A percentile compares a stretch with the other conserved stretches of the same genome.
Conservation (phyloP, 2,888 invertebrate genomes). For the Tromatobia lineatoria region DNA sequence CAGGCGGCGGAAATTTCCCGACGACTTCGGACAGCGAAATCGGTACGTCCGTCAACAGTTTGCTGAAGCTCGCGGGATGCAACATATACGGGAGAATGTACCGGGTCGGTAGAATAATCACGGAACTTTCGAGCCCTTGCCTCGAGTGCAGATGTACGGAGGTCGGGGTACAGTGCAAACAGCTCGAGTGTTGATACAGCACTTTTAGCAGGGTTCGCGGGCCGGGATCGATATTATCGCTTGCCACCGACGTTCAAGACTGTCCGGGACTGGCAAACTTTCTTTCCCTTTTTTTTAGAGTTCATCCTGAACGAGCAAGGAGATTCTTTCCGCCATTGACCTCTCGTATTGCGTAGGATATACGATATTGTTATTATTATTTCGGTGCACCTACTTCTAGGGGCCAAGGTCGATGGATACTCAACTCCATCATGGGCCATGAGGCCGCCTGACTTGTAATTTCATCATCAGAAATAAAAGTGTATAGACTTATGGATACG, state of each 20-base stretch:
- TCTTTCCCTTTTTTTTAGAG: neutral
- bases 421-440: neutral
- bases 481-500: conserved; percentile 5
- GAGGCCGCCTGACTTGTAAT: neutral
- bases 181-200: conserved; percentile 87
- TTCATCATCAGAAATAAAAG: neutral
- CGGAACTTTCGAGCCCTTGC: conserved; percentile 93
- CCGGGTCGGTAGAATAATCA: conserved; percentile 92
- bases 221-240: conserved; percentile 38
- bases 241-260: conserved; percentile 18
- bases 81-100: conserved; percentile 97
- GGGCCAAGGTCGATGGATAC: conserved; percentile 1
- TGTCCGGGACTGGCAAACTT: conserved; percentile 12
- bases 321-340: neutral
- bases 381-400: neutral
- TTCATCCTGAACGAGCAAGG: neutral
- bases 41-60: conserved; percentile 86
- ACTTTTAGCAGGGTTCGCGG: neutral
- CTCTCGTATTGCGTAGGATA: neutral
- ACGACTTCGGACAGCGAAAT: conserved; percentile 77
- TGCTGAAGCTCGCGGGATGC: conserved; percentile 93
- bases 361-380: neutral
- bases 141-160: conserved; percentile 95
- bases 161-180: conserved; percentile 93
- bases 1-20: conserved; percentile 64